Conservation (phyloP, 2,888 invertebrate species). For the Odontothrips loti region DNA sequence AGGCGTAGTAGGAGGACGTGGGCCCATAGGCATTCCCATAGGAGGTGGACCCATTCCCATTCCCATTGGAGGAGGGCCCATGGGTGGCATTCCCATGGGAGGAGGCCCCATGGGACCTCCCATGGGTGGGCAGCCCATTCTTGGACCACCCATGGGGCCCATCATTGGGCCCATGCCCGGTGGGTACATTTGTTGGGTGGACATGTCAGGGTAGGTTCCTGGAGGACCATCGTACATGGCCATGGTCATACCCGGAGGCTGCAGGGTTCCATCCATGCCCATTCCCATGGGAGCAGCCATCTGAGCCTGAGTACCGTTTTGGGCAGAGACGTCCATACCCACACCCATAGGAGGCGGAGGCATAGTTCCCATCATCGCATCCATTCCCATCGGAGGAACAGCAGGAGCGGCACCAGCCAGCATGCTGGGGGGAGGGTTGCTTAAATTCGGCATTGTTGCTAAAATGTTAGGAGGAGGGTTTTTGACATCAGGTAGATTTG, state of each 20-base stretch:
- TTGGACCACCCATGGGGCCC: slow-evolving; percentile 9
- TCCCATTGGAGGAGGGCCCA: slow-evolving; percentile 30
- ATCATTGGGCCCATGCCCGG: background rate
- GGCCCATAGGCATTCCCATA: slow-evolving; percentile 29
- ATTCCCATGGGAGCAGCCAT: background rate
- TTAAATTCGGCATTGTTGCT: background rate
- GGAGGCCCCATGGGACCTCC: slow-evolving; percentile 32
- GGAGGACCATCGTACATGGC: background rate
- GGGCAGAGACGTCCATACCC: background rate
- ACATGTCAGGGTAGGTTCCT: background rate
- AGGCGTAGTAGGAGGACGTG: slow-evolving; percentile 29
- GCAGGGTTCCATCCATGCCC: background rate
- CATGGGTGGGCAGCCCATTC: slow-evolving; percentile 7
- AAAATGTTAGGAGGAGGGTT: background rate
- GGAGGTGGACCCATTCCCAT: slow-evolving; percentile 32
- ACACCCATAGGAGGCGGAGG: background rate
- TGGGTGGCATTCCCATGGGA: slow-evolving; percentile 34
- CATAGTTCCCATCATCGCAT: background rate
- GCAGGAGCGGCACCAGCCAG: background rate
- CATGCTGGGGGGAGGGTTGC: background rate
- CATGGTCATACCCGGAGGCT: slow-evolving; percentile 5
- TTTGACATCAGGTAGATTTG: background rate
- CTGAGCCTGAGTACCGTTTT: background rate
- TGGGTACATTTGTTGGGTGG: background rate
- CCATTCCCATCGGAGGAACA: background rate